Base-by-base conservation (phyloP, 2,888 invertebrate genomes). In the Plebejus melissa region DNA sequence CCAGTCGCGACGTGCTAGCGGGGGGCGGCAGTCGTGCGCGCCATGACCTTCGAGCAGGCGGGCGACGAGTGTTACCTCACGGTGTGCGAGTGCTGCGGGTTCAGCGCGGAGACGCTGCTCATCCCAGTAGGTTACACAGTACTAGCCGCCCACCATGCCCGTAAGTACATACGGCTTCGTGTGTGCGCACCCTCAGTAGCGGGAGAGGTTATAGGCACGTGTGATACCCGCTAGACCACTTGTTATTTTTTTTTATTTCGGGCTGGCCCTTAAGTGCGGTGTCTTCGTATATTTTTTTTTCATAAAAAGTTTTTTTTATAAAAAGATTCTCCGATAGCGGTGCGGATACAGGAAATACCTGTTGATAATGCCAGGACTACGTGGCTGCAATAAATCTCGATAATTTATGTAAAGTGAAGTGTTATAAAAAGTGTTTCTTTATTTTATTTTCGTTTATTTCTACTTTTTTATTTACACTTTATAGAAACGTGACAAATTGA, bases 31-130 rank as follows among this genome's bases (percentile, higher is more conserved):
- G 90, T 92, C 93, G 91, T 90, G 91, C 91, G 92, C 91, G 91
- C 89, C 89, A 92, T 92, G 93, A 91, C 90, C 92, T 90, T 91
- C 90, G 93, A 91, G 86, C 90, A 90, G 87, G 84, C 88, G 81
- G 89, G 84, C 81, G 93, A 94, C 87, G 90, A 91, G 86, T 88
- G 90, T 85, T 91, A 90, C 85, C 87, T 91, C 80, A 88, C 89
- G 79, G 93, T 93, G 87, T 94, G 94, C 89, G 93, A 94, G 86
- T 94, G 94, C 86, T 94, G 94, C 88, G 94, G 94, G 81, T 94
- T 93, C 91, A 93, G 90, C 91, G 85, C 90, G 72, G 93, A 94
- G 89, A 93, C 94, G 79, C 88, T 93, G 80, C 85, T 94, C 85
- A 86, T 87, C 86, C 87, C 91, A 84, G 94, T 94, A 93, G 93